These are phyloP conservation scores for Leptinotarsa rubiginosa DNA, from an alignment of 2,888 invertebrate species.

Conservation along the genomic window DNA sequence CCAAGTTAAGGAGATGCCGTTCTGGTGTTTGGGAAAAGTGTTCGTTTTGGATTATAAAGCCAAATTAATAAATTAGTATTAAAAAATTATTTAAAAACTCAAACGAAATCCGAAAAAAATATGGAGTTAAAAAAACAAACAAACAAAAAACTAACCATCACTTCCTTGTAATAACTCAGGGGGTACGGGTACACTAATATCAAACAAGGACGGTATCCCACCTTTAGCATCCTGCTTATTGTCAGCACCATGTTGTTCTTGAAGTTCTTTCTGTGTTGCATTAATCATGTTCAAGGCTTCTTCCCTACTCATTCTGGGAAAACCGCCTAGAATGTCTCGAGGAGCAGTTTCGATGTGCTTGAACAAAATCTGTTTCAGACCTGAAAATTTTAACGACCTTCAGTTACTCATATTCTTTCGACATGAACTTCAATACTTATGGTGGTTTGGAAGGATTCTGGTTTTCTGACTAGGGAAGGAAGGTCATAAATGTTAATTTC, in stretches of 20 bases:
- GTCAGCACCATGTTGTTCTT: constrained; percentile 62
- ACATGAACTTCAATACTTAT: constrained; percentile 12
- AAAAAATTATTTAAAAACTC: not conserved
- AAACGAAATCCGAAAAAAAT: not conserved
- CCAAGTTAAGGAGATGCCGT: too few species aligned
- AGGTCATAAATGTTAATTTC: constrained; percentile 28
- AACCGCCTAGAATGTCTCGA: constrained; percentile 91
- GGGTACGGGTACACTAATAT: constrained; percentile 61
- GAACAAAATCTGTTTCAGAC: constrained; percentile 65
- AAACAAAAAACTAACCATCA: constrained; percentile 54
- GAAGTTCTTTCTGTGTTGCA: constrained; percentile 67
- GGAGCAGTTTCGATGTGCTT: constrained; percentile 91
- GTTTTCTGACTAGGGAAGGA: constrained; percentile 16
- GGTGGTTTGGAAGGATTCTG: constrained; percentile 4
- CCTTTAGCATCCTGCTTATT: constrained; percentile 50
- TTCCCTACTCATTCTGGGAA: constrained; percentile 84
- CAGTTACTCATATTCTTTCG: not conserved
- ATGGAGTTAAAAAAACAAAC: constrained; percentile 35
- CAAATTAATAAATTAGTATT: not conserved
- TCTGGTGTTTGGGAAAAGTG: too few species aligned
- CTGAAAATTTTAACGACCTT: constrained; percentile 48
- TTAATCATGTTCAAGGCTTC: constrained; percentile 73
- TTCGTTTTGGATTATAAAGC: too few species aligned
- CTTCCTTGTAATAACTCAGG: constrained; percentile 55
- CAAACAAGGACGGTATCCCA: constrained; percentile 62